phyloP scores from a whole-genome alignment of 2,888 invertebrate species.

The Melipona beecheii region DNA sequence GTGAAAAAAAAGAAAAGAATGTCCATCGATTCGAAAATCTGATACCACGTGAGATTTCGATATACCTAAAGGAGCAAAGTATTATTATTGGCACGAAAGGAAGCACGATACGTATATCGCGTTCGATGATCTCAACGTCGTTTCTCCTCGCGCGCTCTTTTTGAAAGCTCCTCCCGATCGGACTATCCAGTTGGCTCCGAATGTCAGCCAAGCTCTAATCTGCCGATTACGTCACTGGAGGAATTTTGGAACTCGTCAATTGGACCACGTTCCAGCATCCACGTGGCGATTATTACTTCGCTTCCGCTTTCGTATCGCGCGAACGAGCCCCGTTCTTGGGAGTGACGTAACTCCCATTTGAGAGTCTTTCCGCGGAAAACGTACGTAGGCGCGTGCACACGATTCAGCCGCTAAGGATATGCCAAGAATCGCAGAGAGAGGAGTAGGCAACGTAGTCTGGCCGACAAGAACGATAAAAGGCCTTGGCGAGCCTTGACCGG shows the following conservation, averaged over 20 bases:
- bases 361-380: not conserved
- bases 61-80: not conserved
- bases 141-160: slow-evolving; percentile 11
- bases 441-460: slow-evolving; percentile 52
- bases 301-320: slow-evolving; percentile 52
- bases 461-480: slow-evolving; percentile 73
- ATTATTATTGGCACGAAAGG: not conserved
- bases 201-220: slow-evolving; percentile 38
- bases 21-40: not conserved
- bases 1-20: too few relatives aligned
- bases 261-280: slow-evolving; percentile 28
- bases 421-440: not conserved
- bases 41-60: not conserved
- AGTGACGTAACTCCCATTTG: slow-evolving; percentile 33
- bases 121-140: not conserved
- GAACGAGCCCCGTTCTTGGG: not conserved
- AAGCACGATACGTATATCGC: not conserved
- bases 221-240: slow-evolving; percentile 23
- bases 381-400: not conserved
- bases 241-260: not conserved
- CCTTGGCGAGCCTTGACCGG: slow-evolving; percentile 82
- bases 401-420: too few relatives aligned
- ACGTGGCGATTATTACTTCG: slow-evolving; percentile 50
- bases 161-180: slow-evolving; percentile 64
- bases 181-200: slow-evolving; percentile 52